Conservation (phyloP, 2,888 invertebrate species). For the Craniophora ligustri region DNA sequence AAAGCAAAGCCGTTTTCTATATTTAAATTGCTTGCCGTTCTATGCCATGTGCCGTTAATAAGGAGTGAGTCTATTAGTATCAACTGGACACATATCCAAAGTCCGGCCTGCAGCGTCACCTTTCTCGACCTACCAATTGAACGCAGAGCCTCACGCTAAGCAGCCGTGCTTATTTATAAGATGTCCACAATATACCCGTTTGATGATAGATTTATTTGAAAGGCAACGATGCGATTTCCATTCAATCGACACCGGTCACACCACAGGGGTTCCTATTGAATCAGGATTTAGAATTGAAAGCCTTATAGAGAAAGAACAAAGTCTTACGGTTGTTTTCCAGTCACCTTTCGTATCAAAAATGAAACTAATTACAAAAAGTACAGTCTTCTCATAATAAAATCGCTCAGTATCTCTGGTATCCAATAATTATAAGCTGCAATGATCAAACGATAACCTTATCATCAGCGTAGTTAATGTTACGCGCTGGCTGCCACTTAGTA, state of each 20-base stretch:
- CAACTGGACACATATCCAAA: no score
- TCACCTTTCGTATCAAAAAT: neutral
- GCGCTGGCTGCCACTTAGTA: constrained; percentile 31
- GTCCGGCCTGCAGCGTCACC: no score
- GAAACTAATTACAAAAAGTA: neutral
- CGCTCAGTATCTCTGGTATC: constrained; percentile 29
- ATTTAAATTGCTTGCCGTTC: no score
- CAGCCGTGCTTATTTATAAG: neutral
- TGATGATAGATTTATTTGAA: neutral
- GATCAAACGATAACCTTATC: constrained; percentile 26
- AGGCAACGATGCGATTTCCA: neutral
- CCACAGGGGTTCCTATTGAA: neutral
- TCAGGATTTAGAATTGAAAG: no score
- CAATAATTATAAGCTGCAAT: constrained; percentile 36
- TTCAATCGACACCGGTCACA: neutral
- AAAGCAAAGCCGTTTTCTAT: no score
- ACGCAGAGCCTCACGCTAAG: neutral
- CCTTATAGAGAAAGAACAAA: neutral
- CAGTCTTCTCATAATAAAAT: neutral
- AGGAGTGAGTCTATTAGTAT: no score
- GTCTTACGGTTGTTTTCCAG: neutral
- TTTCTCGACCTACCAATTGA: no score
- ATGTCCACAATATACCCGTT: neutral
- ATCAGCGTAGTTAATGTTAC: constrained; percentile 32
- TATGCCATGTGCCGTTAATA: no score